These are phyloP conservation scores for Eonycteris spelaea DNA, from an alignment of 2,113 vertebrate species.

Conservation along the genomic window DNA sequence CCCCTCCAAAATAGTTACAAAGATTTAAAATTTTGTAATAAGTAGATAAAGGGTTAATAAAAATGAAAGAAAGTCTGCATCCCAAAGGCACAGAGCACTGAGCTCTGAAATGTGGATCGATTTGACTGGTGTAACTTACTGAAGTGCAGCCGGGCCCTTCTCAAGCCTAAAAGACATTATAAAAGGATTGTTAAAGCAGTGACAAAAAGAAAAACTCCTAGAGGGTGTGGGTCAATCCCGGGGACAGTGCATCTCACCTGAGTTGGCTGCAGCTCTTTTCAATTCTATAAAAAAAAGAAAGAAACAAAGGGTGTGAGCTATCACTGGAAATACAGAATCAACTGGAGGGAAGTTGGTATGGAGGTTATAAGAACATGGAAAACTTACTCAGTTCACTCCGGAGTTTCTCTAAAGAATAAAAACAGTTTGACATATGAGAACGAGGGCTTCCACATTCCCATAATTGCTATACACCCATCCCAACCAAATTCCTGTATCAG, in stretches of 20 bases:
- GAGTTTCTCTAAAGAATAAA: slow-evolving; percentile 69
- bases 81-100: background rate
- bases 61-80: background rate
- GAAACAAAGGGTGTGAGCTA: background rate
- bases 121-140: slow-evolving; percentile 40
- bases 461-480: background rate
- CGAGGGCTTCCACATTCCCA: background rate
- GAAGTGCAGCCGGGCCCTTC: slow-evolving; percentile 68
- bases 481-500: background rate
- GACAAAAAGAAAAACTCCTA: background rate
- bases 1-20: background rate
- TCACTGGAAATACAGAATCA: background rate
- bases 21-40: background rate
- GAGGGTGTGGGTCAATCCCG: accelerated
- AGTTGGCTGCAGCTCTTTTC: slow-evolving; percentile 71
- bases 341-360: background rate
- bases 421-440: slow-evolving; percentile 54
- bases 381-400: slow-evolving; percentile 75
- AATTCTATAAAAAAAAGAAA: slow-evolving; percentile 53
- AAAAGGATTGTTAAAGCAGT: background rate
- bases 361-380: background rate
- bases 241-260: slow-evolving; percentile 53
- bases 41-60: background rate
- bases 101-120: background rate
- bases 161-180: slow-evolving; percentile 67